Evolutionary conservation across 2,888 invertebrate species (phyloP).

Genomic region (Apotomis capreana): DNA sequence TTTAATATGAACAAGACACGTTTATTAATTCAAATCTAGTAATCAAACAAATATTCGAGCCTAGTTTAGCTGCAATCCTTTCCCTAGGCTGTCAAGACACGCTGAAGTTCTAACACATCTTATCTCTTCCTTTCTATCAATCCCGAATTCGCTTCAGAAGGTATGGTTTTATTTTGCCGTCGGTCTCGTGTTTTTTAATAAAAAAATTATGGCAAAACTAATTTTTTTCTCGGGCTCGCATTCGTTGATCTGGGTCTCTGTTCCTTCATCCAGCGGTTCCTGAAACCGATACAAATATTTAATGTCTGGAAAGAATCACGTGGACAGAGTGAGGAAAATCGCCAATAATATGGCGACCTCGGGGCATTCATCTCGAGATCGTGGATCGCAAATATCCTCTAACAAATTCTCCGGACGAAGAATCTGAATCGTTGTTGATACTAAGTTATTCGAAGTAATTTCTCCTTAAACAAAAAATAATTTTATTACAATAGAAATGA

Average conservation of each 20-base stretch:
- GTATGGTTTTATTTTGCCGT: background rate
- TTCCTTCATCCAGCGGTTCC: background rate
- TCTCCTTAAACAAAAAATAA: background rate
- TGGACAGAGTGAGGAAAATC: no score
- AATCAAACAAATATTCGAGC: background rate
- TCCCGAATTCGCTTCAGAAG: background rate
- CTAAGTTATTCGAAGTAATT: background rate
- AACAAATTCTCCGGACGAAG: no score
- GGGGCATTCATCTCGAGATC: no score
- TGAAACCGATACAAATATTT: background rate
- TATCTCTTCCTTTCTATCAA: background rate
- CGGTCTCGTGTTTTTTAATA: background rate
- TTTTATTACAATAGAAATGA: no score
- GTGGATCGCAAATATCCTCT: background rate
- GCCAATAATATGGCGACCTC: no score
- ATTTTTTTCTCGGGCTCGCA: background rate
- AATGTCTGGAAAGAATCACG: no score
- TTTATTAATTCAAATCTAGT: background rate
- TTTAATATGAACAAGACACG: background rate
- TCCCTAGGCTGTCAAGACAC: background rate
- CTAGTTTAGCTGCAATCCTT: background rate
- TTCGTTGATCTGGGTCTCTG: background rate
- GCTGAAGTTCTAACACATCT: background rate
- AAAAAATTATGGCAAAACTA: background rate
- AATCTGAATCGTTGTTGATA: no score